These are phyloP conservation scores for Porites lutea DNA, from an alignment of 64 coral and sea anemone genomes.

Conservation along the genomic window DNA sequence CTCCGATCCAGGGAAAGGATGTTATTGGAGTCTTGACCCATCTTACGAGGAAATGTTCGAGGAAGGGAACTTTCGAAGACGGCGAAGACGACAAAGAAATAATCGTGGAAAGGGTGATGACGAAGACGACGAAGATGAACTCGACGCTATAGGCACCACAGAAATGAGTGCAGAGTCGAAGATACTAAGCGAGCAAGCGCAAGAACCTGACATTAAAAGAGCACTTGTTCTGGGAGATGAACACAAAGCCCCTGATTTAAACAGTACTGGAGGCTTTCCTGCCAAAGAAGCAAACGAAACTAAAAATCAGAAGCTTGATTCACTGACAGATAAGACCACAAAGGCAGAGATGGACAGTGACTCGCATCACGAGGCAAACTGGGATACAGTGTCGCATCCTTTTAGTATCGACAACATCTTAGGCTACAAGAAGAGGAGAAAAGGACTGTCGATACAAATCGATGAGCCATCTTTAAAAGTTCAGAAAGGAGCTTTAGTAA, in stretches of 20 bases:
- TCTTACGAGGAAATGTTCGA: conserved; percentile 98
- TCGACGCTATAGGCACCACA: neutral
- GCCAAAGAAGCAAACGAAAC: neutral
- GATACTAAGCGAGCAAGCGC: neutral
- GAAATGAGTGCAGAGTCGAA: neutral
- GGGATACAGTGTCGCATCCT: neutral
- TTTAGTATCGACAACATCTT: conserved; percentile 79
- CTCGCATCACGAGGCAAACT: neutral
- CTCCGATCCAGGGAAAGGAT: conserved; percentile 96
- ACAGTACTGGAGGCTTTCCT: neutral
- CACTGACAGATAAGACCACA: neutral
- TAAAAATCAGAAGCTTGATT: neutral
- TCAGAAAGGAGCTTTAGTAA: neutral
- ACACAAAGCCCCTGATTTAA: neutral
- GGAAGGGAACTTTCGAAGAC: conserved; percentile 92
- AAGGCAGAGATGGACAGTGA: neutral
- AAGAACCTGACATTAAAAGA: neutral
- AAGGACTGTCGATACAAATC: neutral
- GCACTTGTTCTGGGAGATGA: neutral
- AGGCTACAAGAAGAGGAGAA: conserved; percentile 7
- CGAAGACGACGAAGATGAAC: conserved; percentile 25
- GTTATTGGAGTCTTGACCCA: conserved; percentile 95
- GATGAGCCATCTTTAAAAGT: neutral
- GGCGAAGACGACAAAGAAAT: conserved; percentile 67
- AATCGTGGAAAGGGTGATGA: neutral